Percentiles rank a stretch among this genome's conserved stretches.
phyloP scores from a whole-genome alignment of 2,113 vertebrate species.

The Hirundichthys speculiger region DNA sequence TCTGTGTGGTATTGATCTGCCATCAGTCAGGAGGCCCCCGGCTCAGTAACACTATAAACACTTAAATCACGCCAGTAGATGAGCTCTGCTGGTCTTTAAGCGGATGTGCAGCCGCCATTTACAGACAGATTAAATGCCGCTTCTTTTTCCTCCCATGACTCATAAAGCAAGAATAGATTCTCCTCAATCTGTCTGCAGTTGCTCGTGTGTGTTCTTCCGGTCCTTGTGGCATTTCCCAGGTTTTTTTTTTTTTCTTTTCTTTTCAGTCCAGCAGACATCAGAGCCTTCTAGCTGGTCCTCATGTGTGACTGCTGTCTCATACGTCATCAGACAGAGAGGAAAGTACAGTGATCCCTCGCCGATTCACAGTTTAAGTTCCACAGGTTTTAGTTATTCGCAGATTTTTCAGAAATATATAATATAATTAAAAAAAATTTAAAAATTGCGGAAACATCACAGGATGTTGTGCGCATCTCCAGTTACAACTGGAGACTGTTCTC shows the following conservation, averaged over 20 bases:
- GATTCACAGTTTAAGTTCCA: too few relatives aligned
- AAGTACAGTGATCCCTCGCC: too few relatives aligned
- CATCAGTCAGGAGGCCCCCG: neutral
- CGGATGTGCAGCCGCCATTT: neutral
- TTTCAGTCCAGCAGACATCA: constrained; percentile 27
- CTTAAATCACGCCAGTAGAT: constrained; percentile 9
- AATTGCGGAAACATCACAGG: too few relatives aligned
- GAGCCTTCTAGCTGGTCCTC: neutral
- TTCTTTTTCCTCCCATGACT: constrained; percentile 21
- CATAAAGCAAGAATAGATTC: constrained; percentile 36
- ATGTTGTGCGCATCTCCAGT: too few relatives aligned
- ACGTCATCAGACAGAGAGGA: constrained; percentile 40
- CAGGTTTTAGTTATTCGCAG: too few relatives aligned
- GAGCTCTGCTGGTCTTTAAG: neutral
- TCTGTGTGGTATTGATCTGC: constrained; percentile 34
- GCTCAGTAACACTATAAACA: constrained; percentile 33
- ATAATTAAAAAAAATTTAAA: too few relatives aligned
- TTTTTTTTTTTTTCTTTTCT: constrained; percentile 25
- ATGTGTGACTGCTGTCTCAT: constrained; percentile 10
- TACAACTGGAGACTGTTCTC: too few relatives aligned
- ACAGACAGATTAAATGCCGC: constrained; percentile 20
- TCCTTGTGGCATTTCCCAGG: constrained; percentile 5
- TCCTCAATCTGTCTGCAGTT: constrained; percentile 19
- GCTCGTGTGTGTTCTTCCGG: constrained; percentile 3
- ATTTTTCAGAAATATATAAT: too few relatives aligned